These are phyloP conservation scores for Agrochola circellaris DNA, from an alignment of 2,888 invertebrate species.

Conservation along the genomic window DNA sequence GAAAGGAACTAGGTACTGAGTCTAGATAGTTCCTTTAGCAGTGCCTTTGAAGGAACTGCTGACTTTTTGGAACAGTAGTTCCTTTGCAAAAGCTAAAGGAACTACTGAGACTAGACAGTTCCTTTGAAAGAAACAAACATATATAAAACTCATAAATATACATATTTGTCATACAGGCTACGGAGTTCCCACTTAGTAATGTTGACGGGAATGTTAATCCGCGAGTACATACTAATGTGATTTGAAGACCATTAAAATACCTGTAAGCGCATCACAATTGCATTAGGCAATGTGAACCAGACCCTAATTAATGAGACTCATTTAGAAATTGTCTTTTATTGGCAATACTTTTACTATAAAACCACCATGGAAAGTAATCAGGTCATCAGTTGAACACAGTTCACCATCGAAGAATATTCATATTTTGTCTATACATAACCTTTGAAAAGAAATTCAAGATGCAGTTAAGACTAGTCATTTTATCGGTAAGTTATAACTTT, in stretches of 20 bases:
- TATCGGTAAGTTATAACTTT: constrained; percentile 73
- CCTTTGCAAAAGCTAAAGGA: too few species aligned
- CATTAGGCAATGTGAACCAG: constrained; percentile 23
- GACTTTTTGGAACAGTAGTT: too few species aligned
- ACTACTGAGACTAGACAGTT: too few species aligned
- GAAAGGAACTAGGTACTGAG: too few species aligned
- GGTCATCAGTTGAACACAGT: constrained; percentile 33
- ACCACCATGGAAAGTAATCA: not conserved
- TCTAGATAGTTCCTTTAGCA: too few species aligned
- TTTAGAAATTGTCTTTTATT: constrained; percentile 44
- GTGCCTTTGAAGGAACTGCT: too few species aligned
- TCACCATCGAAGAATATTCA: constrained; percentile 14
- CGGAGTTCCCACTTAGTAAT: not conserved
- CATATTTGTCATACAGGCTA: too few species aligned
- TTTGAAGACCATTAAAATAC: constrained; percentile 34
- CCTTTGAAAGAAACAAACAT: too few species aligned
- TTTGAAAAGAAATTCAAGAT: constrained; percentile 51
- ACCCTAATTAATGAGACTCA: constrained; percentile 30
- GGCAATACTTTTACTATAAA: constrained; percentile 53
- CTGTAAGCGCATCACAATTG: constrained; percentile 4
- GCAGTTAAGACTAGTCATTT: constrained; percentile 71
- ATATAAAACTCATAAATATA: too few species aligned
- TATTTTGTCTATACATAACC: not conserved
- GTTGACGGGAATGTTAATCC: constrained; percentile 14
- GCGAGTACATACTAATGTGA: constrained; percentile 10